Conservation (phyloP, 2,797 vertebrate genomes). For the Acipenser ruthenus region DNA sequence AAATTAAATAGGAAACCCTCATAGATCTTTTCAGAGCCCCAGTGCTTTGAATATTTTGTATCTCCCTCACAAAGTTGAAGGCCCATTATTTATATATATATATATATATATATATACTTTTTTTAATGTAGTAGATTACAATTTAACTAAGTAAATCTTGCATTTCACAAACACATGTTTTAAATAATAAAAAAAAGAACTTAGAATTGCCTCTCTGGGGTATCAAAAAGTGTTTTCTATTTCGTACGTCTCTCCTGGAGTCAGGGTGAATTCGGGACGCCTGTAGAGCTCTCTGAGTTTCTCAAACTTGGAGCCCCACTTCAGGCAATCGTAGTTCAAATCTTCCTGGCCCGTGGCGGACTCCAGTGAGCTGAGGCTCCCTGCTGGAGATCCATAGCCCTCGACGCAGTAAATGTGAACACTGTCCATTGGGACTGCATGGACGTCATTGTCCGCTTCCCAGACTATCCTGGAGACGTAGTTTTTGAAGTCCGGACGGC, state of each 20-base stretch:
- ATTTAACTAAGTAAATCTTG: no score
- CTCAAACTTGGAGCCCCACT: slow-evolving; percentile 72
- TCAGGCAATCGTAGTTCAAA: slow-evolving; percentile 52
- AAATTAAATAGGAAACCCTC: no score
- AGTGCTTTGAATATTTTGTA: no score
- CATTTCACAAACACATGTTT: no score
- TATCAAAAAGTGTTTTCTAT: slow-evolving; percentile 34
- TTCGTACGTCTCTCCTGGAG: slow-evolving; percentile 36
- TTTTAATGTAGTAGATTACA: no score
- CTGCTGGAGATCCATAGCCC: slow-evolving; percentile 55
- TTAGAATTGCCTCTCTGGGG: slow-evolving; percentile 38
- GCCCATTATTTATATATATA: no score
- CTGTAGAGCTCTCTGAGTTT: slow-evolving; percentile 62
- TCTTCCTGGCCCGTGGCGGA: slow-evolving; percentile 46
- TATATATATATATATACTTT: no score
- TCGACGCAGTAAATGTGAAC: slow-evolving; percentile 70
- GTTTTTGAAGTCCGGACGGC: slow-evolving; percentile 63
- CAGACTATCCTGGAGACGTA: slow-evolving; percentile 67
- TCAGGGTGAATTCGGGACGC: slow-evolving; percentile 44
- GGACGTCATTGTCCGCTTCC: slow-evolving; percentile 68
- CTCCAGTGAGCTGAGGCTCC: slow-evolving; percentile 75
- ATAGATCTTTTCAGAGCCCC: no score
- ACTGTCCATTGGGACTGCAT: slow-evolving; percentile 57
- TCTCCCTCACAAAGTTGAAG: no score
- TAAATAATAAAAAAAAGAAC: neutral